phyloP scores from a whole-genome alignment of 2,797 vertebrate species.

The Picus viridis region DNA sequence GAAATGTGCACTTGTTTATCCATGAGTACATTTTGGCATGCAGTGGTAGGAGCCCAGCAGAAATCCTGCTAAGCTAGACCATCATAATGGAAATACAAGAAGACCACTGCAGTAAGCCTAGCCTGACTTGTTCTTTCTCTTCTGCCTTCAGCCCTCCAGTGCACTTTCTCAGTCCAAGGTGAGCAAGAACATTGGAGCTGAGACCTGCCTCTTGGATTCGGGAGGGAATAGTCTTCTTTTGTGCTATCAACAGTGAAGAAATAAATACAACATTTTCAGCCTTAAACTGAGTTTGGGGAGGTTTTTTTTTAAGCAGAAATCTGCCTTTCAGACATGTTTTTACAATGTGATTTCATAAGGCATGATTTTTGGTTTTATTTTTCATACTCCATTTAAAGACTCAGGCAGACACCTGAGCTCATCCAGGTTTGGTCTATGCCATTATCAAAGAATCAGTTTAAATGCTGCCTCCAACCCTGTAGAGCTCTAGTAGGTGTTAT shows the following conservation, averaged over 20 bases:
- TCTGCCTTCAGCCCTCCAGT: not conserved
- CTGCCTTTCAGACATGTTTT: not conserved
- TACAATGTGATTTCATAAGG: not conserved
- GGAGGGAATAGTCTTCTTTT: not conserved
- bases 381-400: not conserved
- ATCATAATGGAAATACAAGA: not conserved
- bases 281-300: not conserved
- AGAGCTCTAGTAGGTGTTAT: not conserved
- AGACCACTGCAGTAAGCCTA: not conserved
- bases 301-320: not conserved
- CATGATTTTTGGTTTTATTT: not conserved
- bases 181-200: not conserved
- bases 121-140: not conserved
- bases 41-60: not conserved
- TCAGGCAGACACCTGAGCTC: not conserved
- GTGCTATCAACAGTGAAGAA: not conserved
- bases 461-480: not conserved
- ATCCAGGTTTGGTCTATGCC: not conserved
- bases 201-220: not conserved
- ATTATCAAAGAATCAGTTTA: not conserved
- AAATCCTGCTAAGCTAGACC: not conserved
- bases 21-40: not conserved
- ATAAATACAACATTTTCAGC: not conserved
- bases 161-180: not conserved
- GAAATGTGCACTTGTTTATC: not conserved